These are phyloP conservation scores for Ceratotherium simum DNA, from an alignment of 2,113 vertebrate genomes.

Conservation along the genomic window DNA sequence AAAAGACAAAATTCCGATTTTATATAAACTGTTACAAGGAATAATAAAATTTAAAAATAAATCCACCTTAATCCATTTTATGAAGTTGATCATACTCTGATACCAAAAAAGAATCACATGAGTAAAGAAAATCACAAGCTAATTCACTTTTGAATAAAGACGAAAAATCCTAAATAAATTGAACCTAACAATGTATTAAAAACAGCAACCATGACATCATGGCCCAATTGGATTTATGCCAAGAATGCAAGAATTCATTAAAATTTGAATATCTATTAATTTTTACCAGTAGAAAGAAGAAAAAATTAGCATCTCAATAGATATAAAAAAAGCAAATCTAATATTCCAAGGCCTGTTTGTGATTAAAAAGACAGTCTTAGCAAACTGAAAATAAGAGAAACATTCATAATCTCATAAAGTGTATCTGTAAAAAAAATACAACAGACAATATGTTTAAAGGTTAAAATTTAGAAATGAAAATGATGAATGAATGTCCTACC, in stretches of 20 bases:
- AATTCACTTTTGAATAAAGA: conserved; percentile 16
- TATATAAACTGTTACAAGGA: neutral
- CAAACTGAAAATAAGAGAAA: neutral
- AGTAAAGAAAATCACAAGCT: neutral
- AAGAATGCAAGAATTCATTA: conserved; percentile 13
- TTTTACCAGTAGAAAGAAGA: neutral
- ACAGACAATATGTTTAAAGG: neutral
- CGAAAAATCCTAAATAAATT: neutral
- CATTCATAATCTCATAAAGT: neutral
- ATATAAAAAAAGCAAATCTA: neutral
- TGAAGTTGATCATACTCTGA: neutral
- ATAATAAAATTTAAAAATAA: conserved; percentile 19
- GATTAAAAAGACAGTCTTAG: neutral
- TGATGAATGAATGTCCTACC: neutral
- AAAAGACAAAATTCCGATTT: neutral
- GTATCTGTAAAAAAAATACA: neutral
- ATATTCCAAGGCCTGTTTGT: neutral
- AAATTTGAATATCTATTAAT: neutral
- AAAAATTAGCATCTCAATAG: neutral
- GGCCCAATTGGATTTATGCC: neutral
- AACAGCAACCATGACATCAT: neutral
- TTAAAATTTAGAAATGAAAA: conserved; percentile 32
- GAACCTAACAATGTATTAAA: neutral
- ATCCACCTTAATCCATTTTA: neutral
- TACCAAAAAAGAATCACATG: neutral